phyloP scores from a whole-genome alignment of 2,797 vertebrate genomes.

The Hephaestus fuliginosus region DNA sequence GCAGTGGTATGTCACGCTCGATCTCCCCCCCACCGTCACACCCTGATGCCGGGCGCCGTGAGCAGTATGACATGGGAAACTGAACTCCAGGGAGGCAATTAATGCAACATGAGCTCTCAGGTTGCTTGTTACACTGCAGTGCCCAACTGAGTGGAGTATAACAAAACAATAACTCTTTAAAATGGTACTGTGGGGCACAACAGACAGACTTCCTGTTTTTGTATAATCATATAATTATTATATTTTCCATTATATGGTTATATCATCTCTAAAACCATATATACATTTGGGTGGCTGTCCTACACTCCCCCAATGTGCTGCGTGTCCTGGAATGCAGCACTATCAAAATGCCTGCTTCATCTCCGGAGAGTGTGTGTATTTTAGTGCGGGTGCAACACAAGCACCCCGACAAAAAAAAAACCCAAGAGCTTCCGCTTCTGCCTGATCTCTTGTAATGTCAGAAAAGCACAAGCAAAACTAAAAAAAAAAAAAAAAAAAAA shows the following conservation, averaged over 20 bases:
- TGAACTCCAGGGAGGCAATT: conserved; percentile 67
- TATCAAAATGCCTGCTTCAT: conserved; percentile 25
- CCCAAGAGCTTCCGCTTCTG: conserved; percentile 2
- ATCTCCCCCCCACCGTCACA: conserved; percentile 32
- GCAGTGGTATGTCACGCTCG: conserved; percentile 27
- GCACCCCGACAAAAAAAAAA: not conserved
- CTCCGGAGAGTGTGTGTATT: conserved; percentile 11
- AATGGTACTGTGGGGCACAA: not conserved
- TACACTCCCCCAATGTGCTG: not conserved
- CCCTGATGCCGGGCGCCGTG: conserved; percentile 12
- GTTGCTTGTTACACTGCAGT: conserved; percentile 24
- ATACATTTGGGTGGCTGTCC: not conserved
- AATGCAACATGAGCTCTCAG: conserved; percentile 47
- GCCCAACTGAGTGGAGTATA: conserved; percentile 22
- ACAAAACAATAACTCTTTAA: conserved; percentile 45
- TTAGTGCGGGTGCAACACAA: conserved; percentile 22
- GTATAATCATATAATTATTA: conserved; percentile 9
- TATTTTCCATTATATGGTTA: not conserved
- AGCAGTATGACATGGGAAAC: conserved; percentile 5
- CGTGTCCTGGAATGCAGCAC: conserved; percentile 13
- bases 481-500: not conserved
- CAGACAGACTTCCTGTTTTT: not conserved
- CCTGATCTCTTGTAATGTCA: conserved; percentile 25
- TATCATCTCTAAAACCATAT: conserved; percentile 17
- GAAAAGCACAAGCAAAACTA: conserved; percentile 14